Base-by-base conservation (phyloP, 2,888 invertebrate species). In the Horisme vitalbata region DNA sequence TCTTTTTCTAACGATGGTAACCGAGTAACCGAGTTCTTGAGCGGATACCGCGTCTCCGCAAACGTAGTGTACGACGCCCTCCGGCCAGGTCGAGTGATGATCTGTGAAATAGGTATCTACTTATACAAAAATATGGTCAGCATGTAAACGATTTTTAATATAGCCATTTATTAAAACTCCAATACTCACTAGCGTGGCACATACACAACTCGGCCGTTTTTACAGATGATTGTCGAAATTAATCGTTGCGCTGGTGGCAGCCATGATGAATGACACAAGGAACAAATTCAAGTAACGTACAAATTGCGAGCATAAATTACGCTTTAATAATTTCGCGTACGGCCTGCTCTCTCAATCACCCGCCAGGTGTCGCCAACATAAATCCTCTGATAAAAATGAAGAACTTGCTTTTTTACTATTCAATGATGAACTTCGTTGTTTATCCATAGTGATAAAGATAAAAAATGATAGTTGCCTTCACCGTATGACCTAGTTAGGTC, bases 271-370 rank as follows among this genome's bases (percentile, higher is more conserved):
- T 83, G 85, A 83, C 71, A 71, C 79, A 83, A 88, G 83, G 79
- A 85, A 79, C 77, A 76, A 85, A 84, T 86, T 79, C 79, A 82
- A 84, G 83, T 80, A 73, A 76, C 82, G 81, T 83, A 83, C 83
- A 87, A 87, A 89, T 86, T 87, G 83, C 84, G 77, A 75, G 81
- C 83, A 88, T 88, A 87, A 87, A 86, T 88, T 86, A 83, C 78
- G 74, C 78, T 85, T 84, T 85, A 86, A 85, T 86, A 85, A 87
- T 87, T 83, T 79, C 78, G 76, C 76, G 78, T 82, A 80, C 83
- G 77, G 78, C 72, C 63, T 59, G 69, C 71, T 65, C 79, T 72
- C 79, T 81, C 81, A 74, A 79, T 79, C 79, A 79, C 74, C 63
- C 64, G 64, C 75, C 87, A 86, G 86, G 87, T 87, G 87, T 74